A percentile compares a stretch with the other conserved stretches of the same genome.
Evolutionary conservation across 2,888 invertebrate genomes (phyloP).

Genomic region (Mesorhabditis belari): DNA sequence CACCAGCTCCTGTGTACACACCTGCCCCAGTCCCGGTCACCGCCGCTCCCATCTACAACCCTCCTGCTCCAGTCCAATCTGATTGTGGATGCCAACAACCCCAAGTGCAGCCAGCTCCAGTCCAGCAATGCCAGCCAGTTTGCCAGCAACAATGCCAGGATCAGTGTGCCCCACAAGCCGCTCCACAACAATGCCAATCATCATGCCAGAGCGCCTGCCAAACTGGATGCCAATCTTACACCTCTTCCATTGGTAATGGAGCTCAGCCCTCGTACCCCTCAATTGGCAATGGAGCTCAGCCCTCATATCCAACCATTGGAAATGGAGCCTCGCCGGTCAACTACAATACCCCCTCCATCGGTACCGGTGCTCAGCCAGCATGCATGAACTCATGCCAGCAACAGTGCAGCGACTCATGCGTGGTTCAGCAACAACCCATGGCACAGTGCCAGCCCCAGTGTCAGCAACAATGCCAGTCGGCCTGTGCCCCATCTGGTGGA

Average conservation of each 20-base stretch:
- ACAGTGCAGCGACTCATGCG: not conserved
- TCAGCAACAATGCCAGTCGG: not conserved
- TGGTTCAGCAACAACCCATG: not conserved
- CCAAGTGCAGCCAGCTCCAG: not conserved
- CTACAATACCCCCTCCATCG: not conserved
- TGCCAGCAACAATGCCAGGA: not conserved
- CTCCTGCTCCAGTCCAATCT: no score
- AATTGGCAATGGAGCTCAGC: not conserved
- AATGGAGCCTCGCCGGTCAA: not conserved
- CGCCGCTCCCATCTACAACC: no score
- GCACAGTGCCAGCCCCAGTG: not conserved
- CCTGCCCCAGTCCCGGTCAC: not conserved
- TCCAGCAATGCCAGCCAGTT: not conserved
- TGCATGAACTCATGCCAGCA: not conserved
- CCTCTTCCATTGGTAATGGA: not conserved
- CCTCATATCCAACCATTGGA: not conserved
- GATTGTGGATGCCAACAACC: not conserved
- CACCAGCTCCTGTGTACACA: not conserved
- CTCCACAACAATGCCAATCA: not conserved
- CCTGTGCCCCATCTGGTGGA: no score
- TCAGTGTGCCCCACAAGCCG: not conserved
- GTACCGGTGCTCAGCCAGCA: not conserved
- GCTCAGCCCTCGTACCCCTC: not conserved
- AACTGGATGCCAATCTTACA: not conserved
- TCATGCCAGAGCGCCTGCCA: not conserved